A percentile compares a stretch with the other conserved stretches of the same genome.
Evolutionary conservation across 2,113 vertebrate species (phyloP).

Genomic region (Tenrec ecaudatus): DNA sequence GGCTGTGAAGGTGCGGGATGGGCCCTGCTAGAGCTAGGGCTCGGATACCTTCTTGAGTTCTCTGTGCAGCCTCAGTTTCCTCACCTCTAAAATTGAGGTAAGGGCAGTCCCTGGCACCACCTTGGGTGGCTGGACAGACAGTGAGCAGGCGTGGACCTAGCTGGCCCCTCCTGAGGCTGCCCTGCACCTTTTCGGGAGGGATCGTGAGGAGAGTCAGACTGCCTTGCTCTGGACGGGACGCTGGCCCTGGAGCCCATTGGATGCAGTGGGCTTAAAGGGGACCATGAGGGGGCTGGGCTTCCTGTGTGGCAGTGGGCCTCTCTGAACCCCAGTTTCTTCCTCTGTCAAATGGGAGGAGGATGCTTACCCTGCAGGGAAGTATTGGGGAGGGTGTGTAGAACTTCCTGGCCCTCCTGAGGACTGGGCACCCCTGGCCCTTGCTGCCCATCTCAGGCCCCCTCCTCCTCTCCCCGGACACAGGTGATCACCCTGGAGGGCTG

Average conservation of each 20-base stretch:
- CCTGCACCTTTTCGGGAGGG: neutral
- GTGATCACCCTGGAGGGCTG: slow-evolving; percentile 99
- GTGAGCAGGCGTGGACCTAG: neutral
- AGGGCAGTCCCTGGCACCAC: too few relatives aligned
- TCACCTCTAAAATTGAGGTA: neutral
- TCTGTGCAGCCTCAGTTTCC: neutral
- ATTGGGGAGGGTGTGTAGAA: rapidly evolving
- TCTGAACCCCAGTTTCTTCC: neutral
- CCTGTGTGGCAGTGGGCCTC: neutral
- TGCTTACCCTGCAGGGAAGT: neutral
- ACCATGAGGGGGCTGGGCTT: neutral
- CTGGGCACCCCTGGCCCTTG: neutral
- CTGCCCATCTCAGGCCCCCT: neutral
- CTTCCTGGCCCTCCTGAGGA: neutral
- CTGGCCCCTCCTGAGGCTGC: neutral
- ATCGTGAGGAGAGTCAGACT: too few relatives aligned
- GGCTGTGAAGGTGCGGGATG: rapidly evolving
- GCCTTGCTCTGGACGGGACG: too few relatives aligned
- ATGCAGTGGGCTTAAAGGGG: neutral
- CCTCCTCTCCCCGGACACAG: slow-evolving; percentile 66
- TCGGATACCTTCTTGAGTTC: neutral
- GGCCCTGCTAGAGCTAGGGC: neutral
- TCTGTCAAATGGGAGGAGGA: rapidly evolving
- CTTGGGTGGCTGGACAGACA: neutral
- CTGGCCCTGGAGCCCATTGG: neutral